Evolutionary conservation across 2,113 vertebrate genomes (phyloP).

Genomic region (Irena cyanogastra): DNA sequence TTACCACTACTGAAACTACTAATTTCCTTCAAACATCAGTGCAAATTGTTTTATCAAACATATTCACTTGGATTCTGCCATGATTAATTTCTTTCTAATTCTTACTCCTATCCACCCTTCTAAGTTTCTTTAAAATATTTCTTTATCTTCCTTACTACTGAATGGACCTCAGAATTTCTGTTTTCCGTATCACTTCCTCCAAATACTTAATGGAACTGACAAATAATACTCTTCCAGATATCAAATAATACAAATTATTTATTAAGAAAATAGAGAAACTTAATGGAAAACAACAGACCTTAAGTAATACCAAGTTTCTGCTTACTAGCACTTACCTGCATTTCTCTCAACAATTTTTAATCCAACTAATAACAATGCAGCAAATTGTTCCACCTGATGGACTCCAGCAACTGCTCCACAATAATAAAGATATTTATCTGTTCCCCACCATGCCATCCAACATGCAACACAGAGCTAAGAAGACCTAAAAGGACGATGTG

Average conservation of each 20-base stretch:
- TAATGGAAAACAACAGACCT: background rate
- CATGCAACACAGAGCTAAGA: background rate
- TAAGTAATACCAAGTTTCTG: background rate
- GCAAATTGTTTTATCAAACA: background rate
- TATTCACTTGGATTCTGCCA: background rate
- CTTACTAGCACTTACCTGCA: background rate
- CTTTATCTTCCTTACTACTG: background rate
- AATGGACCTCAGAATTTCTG: background rate
- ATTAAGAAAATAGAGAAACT: background rate
- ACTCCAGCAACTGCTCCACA: background rate
- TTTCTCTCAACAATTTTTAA: background rate
- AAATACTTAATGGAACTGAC: background rate
- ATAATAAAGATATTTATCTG: background rate
- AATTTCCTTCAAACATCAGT: background rate
- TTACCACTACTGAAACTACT: background rate
- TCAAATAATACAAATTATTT: background rate
- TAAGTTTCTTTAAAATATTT: background rate
- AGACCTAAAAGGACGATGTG: background rate
- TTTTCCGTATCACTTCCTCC: background rate
- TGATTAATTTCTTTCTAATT: background rate
- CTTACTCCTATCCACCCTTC: background rate
- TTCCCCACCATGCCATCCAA: background rate
- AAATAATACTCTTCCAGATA: background rate
- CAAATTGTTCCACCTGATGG: background rate
- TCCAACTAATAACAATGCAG: background rate